phyloP scores from a whole-genome alignment of 2,797 vertebrate genomes.

The Acridotheres tristis region DNA sequence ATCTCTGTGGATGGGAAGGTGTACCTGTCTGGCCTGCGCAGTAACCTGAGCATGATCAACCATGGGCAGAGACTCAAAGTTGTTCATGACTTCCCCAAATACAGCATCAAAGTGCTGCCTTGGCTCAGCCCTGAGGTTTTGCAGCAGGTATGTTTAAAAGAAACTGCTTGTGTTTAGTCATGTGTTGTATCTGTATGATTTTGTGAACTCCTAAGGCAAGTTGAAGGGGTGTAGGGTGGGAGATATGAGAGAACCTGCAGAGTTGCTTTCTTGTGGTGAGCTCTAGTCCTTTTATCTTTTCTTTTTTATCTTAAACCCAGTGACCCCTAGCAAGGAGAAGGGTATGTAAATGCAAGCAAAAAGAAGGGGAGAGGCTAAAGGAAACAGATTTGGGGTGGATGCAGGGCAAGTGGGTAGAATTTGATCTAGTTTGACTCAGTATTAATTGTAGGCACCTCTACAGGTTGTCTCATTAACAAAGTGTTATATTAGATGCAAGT shows the following conservation, averaged over 20 bases:
- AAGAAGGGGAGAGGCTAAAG: not conserved
- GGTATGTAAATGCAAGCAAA: not conserved
- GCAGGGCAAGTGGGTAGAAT: not conserved
- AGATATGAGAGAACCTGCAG: not conserved
- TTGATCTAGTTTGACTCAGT: not conserved
- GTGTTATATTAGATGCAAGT: not conserved
- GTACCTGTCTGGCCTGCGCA: conserved; percentile 92
- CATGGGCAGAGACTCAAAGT: conserved; percentile 92
- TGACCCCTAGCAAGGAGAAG: not conserved
- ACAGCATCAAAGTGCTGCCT: conserved; percentile 93
- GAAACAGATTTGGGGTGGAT: not conserved
- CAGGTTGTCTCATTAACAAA: not conserved
- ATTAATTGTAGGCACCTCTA: not conserved
- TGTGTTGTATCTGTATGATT: not conserved
- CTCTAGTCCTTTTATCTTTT: not conserved
- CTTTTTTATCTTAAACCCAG: not conserved
- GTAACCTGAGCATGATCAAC: conserved; percentile 95
- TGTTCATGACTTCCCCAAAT: conserved; percentile 95
- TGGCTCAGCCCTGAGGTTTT: conserved; percentile 98
- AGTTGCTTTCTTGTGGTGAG: not conserved
- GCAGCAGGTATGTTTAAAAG: conserved; percentile 85
- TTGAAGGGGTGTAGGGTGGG: too few species aligned
- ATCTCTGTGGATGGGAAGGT: conserved; percentile 94
- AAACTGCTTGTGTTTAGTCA: not conserved
- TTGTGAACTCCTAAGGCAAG: not conserved